Percentiles rank a stretch among this genome's conserved stretches.
phyloP scores from a whole-genome alignment of 37 sponge, comb jelly and placozoan species.

The Eunapius fragilis region DNA sequence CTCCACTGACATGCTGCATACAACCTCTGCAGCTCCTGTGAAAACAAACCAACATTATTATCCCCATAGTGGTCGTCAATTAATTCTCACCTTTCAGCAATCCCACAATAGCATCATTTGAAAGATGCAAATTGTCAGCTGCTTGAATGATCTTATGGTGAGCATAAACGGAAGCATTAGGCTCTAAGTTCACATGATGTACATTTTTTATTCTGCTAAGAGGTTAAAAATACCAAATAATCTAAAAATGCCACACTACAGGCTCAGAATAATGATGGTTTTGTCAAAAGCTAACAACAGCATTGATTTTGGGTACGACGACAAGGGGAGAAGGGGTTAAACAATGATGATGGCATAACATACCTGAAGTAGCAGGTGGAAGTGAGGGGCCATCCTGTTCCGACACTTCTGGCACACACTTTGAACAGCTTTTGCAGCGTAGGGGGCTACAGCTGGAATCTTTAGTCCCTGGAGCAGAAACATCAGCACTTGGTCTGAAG shows the following conservation, averaged over 20 bases:
- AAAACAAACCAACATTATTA: no score
- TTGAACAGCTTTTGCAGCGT: slow-evolving; percentile 75
- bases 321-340: neutral
- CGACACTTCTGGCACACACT: slow-evolving; percentile 71
- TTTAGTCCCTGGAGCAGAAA: slow-evolving; percentile 60
- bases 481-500: slow-evolving; percentile 47
- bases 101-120: slow-evolving; percentile 71
- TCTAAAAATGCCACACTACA: no score
- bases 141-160: slow-evolving; percentile 57
- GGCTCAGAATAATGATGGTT: no score
- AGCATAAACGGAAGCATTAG: neutral
- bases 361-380: slow-evolving; percentile 63
- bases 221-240: no score
- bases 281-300: no score
- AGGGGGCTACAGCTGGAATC: slow-evolving; percentile 47
- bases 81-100: slow-evolving; percentile 48
- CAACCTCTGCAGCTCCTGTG: slow-evolving; percentile 49
- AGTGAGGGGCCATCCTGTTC: slow-evolving; percentile 56
- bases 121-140: slow-evolving; percentile 61
- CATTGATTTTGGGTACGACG: neutral
- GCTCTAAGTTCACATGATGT: neutral
- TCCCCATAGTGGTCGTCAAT: neutral
- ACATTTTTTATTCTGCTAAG: no score
- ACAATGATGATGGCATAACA: neutral
- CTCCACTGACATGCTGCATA: slow-evolving; percentile 37